Conservation (phyloP, 2,113 vertebrate species). For the Hypomesus transpacificus region DNA sequence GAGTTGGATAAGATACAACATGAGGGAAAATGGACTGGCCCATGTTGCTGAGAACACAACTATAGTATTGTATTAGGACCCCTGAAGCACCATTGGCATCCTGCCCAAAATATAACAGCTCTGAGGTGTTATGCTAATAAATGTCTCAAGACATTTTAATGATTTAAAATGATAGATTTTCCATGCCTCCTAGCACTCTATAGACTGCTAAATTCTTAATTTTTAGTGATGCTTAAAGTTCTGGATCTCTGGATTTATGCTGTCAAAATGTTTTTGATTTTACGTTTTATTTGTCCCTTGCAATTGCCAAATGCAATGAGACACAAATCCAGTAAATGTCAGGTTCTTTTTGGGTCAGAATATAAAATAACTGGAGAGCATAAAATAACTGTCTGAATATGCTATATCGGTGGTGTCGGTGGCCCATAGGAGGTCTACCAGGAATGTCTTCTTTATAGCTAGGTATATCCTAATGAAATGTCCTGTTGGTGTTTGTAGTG, state of each 20-base stretch:
- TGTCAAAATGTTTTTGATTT: slow-evolving; percentile 11
- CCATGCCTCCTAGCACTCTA: slow-evolving; percentile 5
- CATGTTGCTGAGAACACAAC: slow-evolving; percentile 19
- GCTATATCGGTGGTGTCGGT: too few relatives aligned
- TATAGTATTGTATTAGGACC: slow-evolving; percentile 10
- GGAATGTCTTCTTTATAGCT: too few relatives aligned
- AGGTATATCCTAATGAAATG: too few relatives aligned
- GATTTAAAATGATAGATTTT: slow-evolving; percentile 8
- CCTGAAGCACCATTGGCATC: slow-evolving; percentile 11
- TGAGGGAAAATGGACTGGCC: background rate
- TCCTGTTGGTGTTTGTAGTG: too few relatives aligned
- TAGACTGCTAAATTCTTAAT: slow-evolving; percentile 1
- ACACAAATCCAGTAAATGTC: slow-evolving; percentile 32
- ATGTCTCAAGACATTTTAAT: slow-evolving; percentile 18
- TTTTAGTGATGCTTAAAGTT: slow-evolving; percentile 14
- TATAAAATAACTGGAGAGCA: too few relatives aligned
- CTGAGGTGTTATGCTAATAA: slow-evolving; percentile 33
- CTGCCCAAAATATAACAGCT: slow-evolving; percentile 9
- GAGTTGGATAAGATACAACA: background rate
- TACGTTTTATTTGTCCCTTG: slow-evolving; percentile 9
- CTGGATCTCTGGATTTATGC: background rate
- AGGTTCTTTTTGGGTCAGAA: too few relatives aligned
- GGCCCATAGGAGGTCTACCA: too few relatives aligned
- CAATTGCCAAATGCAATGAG: background rate
- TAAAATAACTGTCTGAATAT: too few relatives aligned